phyloP scores from a whole-genome alignment of 2,888 invertebrate species.

The Rhyacophila evoluta region DNA sequence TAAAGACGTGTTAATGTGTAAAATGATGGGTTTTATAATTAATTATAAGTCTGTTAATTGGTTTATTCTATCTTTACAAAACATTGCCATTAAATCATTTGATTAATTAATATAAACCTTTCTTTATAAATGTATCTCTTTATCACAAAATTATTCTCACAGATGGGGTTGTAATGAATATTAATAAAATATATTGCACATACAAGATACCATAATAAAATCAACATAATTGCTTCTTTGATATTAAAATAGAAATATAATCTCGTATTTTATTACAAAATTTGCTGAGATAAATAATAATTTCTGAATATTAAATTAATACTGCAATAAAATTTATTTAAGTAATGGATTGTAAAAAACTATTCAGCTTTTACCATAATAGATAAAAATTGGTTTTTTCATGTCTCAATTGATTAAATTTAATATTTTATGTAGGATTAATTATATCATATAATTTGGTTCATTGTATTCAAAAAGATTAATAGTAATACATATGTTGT shows the following conservation, averaged over 20 bases:
- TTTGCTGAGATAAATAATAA: neutral
- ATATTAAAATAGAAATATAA: neutral
- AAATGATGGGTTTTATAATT: no score
- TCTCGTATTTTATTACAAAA: neutral
- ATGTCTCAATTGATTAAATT: no score
- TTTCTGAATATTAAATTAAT: neutral
- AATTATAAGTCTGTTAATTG: constrained; percentile 9
- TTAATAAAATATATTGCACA: no score
- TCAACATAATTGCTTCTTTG: no score
- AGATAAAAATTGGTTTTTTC: neutral
- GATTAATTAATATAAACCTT: neutral
- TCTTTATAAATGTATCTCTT: no score
- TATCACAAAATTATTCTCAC: no score
- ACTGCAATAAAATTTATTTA: neutral
- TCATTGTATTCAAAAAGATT: constrained; percentile 1
- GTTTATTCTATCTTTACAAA: neutral
- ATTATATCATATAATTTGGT: no score
- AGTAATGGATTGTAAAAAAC: no score
- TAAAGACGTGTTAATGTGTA: no score
- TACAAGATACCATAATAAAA: no score
- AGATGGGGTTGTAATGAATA: no score
- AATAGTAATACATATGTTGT: neutral
- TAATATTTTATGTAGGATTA: neutral
- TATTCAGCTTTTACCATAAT: neutral
- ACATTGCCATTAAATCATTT: neutral